Conservation (phyloP, 1,140 invertebrate genomes). For the Anastatus disparis region DNA sequence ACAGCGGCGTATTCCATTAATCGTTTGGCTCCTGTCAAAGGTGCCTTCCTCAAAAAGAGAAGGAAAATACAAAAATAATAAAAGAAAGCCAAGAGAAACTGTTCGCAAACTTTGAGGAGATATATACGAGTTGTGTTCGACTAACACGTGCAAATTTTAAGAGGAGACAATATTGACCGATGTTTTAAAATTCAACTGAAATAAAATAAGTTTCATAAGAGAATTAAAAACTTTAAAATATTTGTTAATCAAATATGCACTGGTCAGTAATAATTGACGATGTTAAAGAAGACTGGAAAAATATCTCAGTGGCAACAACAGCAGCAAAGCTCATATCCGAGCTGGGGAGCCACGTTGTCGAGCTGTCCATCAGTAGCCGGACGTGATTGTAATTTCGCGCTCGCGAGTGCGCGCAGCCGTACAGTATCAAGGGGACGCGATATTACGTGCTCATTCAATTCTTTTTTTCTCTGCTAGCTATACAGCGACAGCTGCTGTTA, state of each 20-base stretch:
- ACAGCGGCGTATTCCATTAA: conserved; percentile 21
- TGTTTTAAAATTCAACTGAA: too few relatives aligned
- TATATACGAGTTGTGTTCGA: not conserved
- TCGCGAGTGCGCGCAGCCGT: not conserved
- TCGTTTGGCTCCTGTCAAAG: conserved; percentile 21
- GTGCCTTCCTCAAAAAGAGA: too few relatives aligned
- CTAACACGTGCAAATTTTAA: too few relatives aligned
- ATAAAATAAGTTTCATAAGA: too few relatives aligned
- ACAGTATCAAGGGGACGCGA: not conserved
- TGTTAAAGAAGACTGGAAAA: not conserved
- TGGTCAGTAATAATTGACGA: not conserved
- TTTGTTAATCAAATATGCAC: too few relatives aligned
- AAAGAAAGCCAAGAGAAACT: not conserved
- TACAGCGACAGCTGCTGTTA: not conserved
- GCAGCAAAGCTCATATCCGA: not conserved
- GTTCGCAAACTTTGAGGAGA: conserved; percentile 14
- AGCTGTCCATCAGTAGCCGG: not conserved
- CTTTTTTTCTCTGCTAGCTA: not conserved
- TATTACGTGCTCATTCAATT: not conserved
- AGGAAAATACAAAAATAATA: too few relatives aligned
- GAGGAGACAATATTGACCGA: too few relatives aligned
- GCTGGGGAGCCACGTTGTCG: not conserved
- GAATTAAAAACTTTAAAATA: too few relatives aligned
- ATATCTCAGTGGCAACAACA: too few relatives aligned
- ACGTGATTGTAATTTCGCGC: not conserved